Conservation (phyloP, 1,140 invertebrate species). For the Polypedilum pembai region DNA sequence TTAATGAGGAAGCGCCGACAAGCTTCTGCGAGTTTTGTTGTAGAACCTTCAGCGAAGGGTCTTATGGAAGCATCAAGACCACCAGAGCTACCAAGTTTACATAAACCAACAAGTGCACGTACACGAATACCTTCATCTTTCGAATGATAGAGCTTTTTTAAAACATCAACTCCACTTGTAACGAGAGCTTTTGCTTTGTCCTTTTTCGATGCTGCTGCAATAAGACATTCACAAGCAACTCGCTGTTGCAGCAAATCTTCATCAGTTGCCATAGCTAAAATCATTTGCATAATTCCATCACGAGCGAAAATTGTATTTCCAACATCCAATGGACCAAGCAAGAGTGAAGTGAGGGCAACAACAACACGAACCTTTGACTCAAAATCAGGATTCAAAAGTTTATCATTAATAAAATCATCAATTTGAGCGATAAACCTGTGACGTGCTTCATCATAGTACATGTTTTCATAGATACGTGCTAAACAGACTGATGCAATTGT, state of each 20-base stretch:
- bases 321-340: constrained; percentile 87
- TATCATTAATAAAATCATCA: constrained; percentile 82
- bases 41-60: constrained; percentile 93
- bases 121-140: constrained; percentile 85
- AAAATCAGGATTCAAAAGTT: constrained; percentile 74
- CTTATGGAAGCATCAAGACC: constrained; percentile 91
- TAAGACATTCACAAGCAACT: constrained; percentile 92
- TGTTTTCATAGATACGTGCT: constrained; percentile 84
- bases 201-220: constrained; percentile 94
- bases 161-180: constrained; percentile 82
- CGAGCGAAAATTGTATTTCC: constrained; percentile 86
- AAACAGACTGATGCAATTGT: constrained; percentile 83
- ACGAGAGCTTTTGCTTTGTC: constrained; percentile 92
- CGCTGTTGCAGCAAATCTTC: constrained; percentile 79
- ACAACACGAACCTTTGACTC: constrained; percentile 85
- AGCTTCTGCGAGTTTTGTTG: constrained; percentile 85
- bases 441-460: constrained; percentile 80
- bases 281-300: constrained; percentile 93
- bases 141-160: constrained; percentile 89
- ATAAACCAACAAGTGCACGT: constrained; percentile 86
- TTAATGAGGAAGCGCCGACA: constrained; percentile 87
- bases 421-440: constrained; percentile 70
- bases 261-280: constrained; percentile 90
- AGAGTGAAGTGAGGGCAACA: constrained; percentile 81
- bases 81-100: constrained; percentile 91